Evolutionary conservation across 2,113 vertebrate genomes (phyloP).

Genomic region (rat (Rattus norvegicus)): DNA sequence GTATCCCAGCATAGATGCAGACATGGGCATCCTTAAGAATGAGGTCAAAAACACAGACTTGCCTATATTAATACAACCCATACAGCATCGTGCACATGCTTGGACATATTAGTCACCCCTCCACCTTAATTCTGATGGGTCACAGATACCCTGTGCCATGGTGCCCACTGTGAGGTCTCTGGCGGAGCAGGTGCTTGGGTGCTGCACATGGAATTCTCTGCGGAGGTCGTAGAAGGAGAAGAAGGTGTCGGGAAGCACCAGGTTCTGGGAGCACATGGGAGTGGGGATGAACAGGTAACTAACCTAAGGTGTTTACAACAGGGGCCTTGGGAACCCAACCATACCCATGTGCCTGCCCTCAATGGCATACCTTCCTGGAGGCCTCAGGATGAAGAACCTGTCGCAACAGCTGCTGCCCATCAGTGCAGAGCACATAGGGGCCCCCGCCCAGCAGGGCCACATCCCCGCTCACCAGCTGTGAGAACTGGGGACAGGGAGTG

Average conservation of each 20-base stretch:
- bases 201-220: constrained; percentile 94
- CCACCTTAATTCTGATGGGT: constrained; percentile 16
- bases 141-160: constrained; percentile 96
- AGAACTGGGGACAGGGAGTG: constrained; percentile 87
- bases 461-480: constrained; percentile 93
- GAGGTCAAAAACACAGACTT: not conserved
- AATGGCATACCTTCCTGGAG: constrained; percentile 93
- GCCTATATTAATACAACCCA: not conserved
- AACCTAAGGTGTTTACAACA: not conserved
- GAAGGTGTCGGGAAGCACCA: constrained; percentile 94
- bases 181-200: constrained; percentile 87
- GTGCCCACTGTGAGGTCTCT: constrained; percentile 90
- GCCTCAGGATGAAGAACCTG: constrained; percentile 97
- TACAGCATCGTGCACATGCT: not conserved
- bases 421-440: constrained; percentile 93
- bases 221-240: constrained; percentile 95
- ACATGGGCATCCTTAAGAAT: not conserved
- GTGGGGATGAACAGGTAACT: constrained; percentile 27
- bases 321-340: not conserved
- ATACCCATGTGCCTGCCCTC: not conserved
- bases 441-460: constrained; percentile 92
- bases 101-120: not conserved
- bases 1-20: not conserved
- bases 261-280: constrained; percentile 87
- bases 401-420: constrained; percentile 93